These are phyloP conservation scores for Peromyscus californicus DNA, from an alignment of 2,113 vertebrate species.

Conservation along the genomic window DNA sequence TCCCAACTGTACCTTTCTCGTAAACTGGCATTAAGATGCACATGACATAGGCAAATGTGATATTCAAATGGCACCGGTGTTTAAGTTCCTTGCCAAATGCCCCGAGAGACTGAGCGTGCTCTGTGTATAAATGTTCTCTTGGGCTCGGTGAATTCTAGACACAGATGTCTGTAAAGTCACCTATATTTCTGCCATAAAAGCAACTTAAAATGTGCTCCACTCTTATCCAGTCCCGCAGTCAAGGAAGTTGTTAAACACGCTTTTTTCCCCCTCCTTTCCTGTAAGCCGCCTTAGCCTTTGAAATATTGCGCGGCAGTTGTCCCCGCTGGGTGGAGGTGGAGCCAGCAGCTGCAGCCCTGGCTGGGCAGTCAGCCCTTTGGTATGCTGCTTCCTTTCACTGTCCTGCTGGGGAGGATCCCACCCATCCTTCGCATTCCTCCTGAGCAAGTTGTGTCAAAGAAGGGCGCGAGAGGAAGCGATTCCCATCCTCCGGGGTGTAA, in stretches of 20 bases:
- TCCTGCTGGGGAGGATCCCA: slow-evolving; percentile 87
- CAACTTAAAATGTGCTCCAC: neutral
- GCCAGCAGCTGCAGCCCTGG: slow-evolving; percentile 73
- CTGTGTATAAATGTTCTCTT: neutral
- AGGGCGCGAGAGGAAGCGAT: slow-evolving; percentile 84
- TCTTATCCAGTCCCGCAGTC: slow-evolving; percentile 81
- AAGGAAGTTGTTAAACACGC: slow-evolving; percentile 68
- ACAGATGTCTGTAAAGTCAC: slow-evolving; percentile 9
- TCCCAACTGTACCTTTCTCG: slow-evolving; percentile 9
- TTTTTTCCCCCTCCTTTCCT: slow-evolving; percentile 65
- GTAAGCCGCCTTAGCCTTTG: slow-evolving; percentile 79
- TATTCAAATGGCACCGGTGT: neutral
- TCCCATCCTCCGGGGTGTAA: slow-evolving; percentile 79
- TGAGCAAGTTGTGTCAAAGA: slow-evolving; percentile 87
- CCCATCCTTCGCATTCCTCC: slow-evolving; percentile 87
- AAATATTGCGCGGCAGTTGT: slow-evolving; percentile 85
- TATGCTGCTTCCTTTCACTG: slow-evolving; percentile 89
- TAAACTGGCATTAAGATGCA: neutral
- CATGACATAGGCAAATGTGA: neutral
- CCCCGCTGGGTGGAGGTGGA: slow-evolving; percentile 85
- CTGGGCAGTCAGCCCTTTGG: slow-evolving; percentile 85
- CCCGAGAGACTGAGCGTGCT: neutral
- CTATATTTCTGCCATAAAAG: slow-evolving; percentile 47
- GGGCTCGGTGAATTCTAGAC: neutral
- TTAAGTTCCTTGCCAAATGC: slow-evolving; percentile 31